These are phyloP conservation scores for Dioctria rufipes DNA, from an alignment of 2,888 invertebrate species.

Conservation along the genomic window DNA sequence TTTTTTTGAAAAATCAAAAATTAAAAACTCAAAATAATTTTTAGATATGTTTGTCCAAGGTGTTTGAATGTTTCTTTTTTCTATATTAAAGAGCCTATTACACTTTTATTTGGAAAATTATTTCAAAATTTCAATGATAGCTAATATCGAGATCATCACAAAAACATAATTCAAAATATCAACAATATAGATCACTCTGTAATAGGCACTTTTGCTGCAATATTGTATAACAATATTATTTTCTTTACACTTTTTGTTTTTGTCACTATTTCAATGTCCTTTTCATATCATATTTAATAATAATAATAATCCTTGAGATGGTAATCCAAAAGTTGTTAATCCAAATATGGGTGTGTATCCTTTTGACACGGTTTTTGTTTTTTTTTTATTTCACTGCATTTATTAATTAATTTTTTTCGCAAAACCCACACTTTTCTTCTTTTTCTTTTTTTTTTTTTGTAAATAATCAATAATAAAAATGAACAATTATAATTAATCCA, in stretches of 20 bases:
- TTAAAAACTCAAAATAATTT: neutral
- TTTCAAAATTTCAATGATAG: constrained; percentile 9
- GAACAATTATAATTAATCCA: too few relatives aligned
- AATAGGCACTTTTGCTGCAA: constrained; percentile 58
- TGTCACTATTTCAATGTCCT: constrained; percentile 51
- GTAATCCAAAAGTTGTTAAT: constrained; percentile 54
- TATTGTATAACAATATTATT: neutral
- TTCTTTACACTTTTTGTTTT: constrained; percentile 45
- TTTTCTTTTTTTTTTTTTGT: too few relatives aligned
- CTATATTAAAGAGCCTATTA: constrained; percentile 55
- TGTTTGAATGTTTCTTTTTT: constrained; percentile 1
- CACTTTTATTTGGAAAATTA: constrained; percentile 48
- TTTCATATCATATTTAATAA: neutral
- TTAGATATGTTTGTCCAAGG: neutral
- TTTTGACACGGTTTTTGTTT: constrained; percentile 26
- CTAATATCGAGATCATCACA: neutral
- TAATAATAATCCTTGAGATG: constrained; percentile 56
- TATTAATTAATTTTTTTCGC: neutral
- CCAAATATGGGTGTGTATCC: constrained; percentile 13
- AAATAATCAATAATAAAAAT: too few relatives aligned
- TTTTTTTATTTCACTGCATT: neutral
- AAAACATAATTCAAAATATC: neutral
- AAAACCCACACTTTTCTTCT: too few relatives aligned
- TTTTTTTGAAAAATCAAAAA: neutral
- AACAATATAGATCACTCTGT: constrained; percentile 53